phyloP scores from a whole-genome alignment of 2,888 invertebrate species.

The Tinea semifulvella region DNA sequence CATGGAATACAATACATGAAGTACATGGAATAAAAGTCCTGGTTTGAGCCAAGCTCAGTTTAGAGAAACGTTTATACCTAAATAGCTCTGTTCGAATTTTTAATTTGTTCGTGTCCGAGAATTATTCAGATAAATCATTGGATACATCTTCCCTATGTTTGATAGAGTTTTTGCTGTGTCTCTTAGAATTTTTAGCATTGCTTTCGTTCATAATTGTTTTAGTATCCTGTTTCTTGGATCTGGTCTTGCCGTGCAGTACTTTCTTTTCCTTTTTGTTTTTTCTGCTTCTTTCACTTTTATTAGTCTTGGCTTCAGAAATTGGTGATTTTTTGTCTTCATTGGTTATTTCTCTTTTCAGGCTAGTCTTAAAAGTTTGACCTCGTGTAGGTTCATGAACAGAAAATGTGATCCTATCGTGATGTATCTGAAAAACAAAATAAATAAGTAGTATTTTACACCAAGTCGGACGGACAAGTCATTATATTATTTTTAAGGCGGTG shows the following conservation, averaged over 20 bases:
- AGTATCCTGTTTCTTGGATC: slow-evolving; percentile 32
- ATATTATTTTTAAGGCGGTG: too few relatives aligned
- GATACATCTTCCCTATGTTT: slow-evolving; percentile 48
- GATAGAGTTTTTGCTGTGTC: slow-evolving; percentile 38
- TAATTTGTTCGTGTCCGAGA: too few relatives aligned
- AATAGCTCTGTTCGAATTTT: too few relatives aligned
- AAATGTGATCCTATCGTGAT: slow-evolving; percentile 55
- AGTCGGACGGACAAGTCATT: too few relatives aligned
- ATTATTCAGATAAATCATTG: slow-evolving; percentile 44
- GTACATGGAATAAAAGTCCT: too few relatives aligned
- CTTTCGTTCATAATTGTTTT: slow-evolving; percentile 45
- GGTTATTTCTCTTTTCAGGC: slow-evolving; percentile 38
- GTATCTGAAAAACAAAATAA: slow-evolving; percentile 32
- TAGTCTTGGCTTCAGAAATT: background rate
- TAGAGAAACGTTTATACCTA: too few relatives aligned
- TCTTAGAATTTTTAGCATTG: slow-evolving; percentile 29
- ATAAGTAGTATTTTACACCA: background rate
- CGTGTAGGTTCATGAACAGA: slow-evolving; percentile 52
- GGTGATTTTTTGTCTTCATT: slow-evolving; percentile 30
- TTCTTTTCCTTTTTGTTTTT: background rate
- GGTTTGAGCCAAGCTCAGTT: too few relatives aligned
- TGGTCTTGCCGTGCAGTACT: background rate
- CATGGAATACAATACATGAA: too few relatives aligned
- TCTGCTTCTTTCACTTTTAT: background rate
- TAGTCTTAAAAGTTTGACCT: slow-evolving; percentile 56